phyloP scores from a whole-genome alignment of 2,113 vertebrate species.

The Boleophthalmus pectinirostris region DNA sequence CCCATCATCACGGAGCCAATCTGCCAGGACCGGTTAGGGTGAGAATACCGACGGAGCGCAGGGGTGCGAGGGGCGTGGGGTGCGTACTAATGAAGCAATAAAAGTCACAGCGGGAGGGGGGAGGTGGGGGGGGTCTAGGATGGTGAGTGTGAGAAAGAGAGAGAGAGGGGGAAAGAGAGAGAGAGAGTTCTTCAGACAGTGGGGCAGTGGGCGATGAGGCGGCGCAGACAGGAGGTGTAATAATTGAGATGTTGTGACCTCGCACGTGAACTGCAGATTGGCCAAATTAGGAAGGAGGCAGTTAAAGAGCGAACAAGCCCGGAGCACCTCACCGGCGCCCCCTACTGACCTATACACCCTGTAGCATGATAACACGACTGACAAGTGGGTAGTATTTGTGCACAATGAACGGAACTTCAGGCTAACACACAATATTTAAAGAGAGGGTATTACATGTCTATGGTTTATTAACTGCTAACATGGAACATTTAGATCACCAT shows the following conservation, averaged over 20 bases:
- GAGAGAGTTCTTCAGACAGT: not conserved
- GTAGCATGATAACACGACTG: not conserved
- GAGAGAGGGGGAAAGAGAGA: no score
- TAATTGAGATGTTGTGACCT: constrained; percentile 82
- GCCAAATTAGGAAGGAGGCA: constrained; percentile 57
- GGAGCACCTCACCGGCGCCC: constrained; percentile 18
- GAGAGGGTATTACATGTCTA: no score
- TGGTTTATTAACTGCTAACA: no score
- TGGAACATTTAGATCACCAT: no score
- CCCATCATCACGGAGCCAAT: constrained; percentile 54
- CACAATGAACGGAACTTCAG: no score
- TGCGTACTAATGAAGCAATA: constrained; percentile 96
- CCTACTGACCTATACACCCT: not conserved
- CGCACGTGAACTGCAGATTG: constrained; percentile 78
- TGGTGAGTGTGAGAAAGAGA: no score
- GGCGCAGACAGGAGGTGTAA: constrained; percentile 75
- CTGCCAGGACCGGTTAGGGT: constrained; percentile 71
- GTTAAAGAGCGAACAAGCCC: constrained; percentile 42
- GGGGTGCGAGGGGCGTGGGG: constrained; percentile 83
- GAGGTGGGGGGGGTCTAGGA: constrained; percentile 8
- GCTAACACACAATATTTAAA: not conserved
- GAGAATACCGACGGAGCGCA: constrained; percentile 61
- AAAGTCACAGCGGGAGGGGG: constrained; percentile 86
- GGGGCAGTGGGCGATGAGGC: constrained; percentile 48
- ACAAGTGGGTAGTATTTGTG: not conserved